Conservation (phyloP, 1,140 invertebrate species). For the Carposina sasakii region DNA sequence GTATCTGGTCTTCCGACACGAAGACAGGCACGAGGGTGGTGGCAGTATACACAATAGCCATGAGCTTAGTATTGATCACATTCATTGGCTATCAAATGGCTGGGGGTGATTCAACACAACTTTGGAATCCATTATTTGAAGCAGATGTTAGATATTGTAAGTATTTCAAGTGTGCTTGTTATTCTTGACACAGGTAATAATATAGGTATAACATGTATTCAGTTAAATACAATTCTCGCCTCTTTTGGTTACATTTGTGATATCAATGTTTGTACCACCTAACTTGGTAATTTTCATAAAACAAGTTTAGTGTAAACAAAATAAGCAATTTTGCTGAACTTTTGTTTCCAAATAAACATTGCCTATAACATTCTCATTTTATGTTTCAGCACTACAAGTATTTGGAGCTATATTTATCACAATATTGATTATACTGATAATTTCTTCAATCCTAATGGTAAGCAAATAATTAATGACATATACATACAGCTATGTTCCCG, state of each 20-base stretch:
- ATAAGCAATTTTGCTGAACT: no score
- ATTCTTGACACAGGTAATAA: no score
- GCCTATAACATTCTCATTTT: no score
- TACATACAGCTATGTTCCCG: no score
- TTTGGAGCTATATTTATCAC: constrained; percentile 82
- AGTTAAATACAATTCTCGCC: no score
- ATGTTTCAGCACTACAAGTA: constrained; percentile 80
- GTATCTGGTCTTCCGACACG: constrained; percentile 86
- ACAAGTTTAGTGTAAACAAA: no score
- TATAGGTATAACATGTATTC: no score
- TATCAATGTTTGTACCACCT: no score
- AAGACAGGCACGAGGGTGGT: constrained; percentile 83
- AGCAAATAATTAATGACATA: constrained; percentile 24
- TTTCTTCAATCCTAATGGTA: constrained; percentile 77
- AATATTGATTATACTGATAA: constrained; percentile 81
- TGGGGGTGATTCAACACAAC: constrained; percentile 88
- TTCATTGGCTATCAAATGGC: constrained; percentile 82
- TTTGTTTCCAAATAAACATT: no score
- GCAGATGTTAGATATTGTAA: constrained; percentile 85
- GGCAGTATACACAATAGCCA: constrained; percentile 83
- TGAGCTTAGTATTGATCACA: constrained; percentile 83
- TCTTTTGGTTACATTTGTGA: no score
- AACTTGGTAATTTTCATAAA: no score
- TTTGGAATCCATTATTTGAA: constrained; percentile 91
- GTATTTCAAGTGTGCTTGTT: constrained; percentile 61